Conservation (phyloP, 1,140 invertebrate species). For the Macrotrachela quadricornifera region DNA sequence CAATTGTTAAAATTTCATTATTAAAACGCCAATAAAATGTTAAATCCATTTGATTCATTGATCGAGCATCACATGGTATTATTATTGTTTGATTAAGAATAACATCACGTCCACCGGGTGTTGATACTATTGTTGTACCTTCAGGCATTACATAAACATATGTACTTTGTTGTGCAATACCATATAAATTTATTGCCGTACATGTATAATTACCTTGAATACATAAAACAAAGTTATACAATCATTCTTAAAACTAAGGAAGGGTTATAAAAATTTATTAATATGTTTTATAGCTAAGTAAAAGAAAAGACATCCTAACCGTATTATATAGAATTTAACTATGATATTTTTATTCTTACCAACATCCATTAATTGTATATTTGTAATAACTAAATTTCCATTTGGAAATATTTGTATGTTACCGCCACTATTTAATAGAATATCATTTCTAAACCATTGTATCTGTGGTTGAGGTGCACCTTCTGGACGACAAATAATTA, state of each 20-base stretch:
- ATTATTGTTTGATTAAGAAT: constrained; percentile 4
- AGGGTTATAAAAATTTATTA: too few relatives aligned
- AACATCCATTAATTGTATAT: background rate
- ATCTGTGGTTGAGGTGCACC: constrained; percentile 55
- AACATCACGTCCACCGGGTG: too few relatives aligned
- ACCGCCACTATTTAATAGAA: background rate
- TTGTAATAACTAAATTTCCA: constrained; percentile 18
- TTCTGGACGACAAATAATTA: constrained; percentile 73
- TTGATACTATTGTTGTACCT: background rate
- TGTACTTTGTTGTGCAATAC: constrained; percentile 11
- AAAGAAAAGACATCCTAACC: too few relatives aligned
- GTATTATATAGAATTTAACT: too few relatives aligned
- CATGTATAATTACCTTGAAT: constrained; percentile 28
- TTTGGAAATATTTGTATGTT: constrained; percentile 12
- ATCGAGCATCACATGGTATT: background rate
- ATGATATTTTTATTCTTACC: too few relatives aligned
- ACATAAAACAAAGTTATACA: background rate
- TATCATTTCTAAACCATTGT: constrained; percentile 5
- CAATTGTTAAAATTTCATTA: background rate
- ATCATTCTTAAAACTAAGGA: too few relatives aligned
- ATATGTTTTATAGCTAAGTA: too few relatives aligned
- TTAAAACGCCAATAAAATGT: constrained; percentile 8
- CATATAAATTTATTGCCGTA: constrained; percentile 20
- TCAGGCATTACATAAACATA: background rate
- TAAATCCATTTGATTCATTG: constrained; percentile 2